A percentile compares a stretch with the other conserved stretches of the same genome.
Conservation (phyloP, 2,888 invertebrate species). For the Allophyes oxyacanthae region DNA sequence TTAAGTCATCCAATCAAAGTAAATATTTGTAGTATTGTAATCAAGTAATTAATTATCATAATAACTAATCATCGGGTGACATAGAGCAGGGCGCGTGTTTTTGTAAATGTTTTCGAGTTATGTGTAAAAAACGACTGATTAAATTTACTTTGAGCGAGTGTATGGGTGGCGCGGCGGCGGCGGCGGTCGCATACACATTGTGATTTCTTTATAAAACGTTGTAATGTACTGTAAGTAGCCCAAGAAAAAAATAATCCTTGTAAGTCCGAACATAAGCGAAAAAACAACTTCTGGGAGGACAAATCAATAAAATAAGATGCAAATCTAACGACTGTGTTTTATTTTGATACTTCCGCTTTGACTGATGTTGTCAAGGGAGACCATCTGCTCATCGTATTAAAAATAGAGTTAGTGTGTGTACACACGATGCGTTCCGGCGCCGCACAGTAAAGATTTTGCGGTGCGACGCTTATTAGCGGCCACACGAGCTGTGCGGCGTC, state of each 20-base stretch:
- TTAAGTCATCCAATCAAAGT: conserved; percentile 7
- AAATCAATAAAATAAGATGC: conserved; percentile 88
- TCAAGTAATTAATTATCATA: background rate
- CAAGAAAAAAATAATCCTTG: conserved; percentile 86
- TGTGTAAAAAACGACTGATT: conserved; percentile 85
- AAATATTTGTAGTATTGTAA: conserved; percentile 1
- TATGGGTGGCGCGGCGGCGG: conserved; percentile 65
- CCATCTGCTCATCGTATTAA: background rate
- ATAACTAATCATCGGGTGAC: conserved; percentile 12
- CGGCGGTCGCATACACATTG: conserved; percentile 78
- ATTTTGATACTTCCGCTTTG: conserved; percentile 58
- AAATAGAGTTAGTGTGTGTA: conserved; percentile 1
- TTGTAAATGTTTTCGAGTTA: conserved; percentile 76
- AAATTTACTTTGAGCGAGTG: conserved; percentile 76
- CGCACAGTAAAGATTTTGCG: too few species aligned
- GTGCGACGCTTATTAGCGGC: too few species aligned
- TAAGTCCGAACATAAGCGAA: conserved; percentile 84
- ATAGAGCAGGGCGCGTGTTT: conserved; percentile 51
- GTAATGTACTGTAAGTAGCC: conserved; percentile 87
- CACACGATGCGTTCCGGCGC: too few species aligned
- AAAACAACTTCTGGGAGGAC: conserved; percentile 85
- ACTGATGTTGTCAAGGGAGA: background rate
- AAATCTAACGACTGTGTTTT: conserved; percentile 79
- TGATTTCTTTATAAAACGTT: conserved; percentile 88
- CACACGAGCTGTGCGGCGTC: too few species aligned